Base-by-base conservation (phyloP, 2,888 invertebrate species). In the Aphelenchoides bicaudatus region DNA sequence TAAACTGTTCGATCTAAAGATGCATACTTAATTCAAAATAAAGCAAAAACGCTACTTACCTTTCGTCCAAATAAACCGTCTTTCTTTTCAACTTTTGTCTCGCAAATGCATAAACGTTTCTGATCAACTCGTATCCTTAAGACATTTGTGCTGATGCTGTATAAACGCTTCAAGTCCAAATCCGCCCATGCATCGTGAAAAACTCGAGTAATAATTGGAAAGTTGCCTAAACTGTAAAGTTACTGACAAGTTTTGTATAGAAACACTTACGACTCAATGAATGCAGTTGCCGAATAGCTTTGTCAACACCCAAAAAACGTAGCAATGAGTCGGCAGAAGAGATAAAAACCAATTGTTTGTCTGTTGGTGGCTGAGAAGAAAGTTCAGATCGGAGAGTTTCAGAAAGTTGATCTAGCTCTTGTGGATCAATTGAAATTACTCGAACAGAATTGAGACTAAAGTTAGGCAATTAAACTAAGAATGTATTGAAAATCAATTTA, bases 1-100 rank as follows among this genome's bases (percentile, higher is more conserved):
- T 39, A 31, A 29, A 60, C 30, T 55, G 29, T 51, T 60, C 60
- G 13, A 43, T n/a, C 60, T 62, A 31, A 19, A 60, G 37, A 3
- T 23, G 19, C 19, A 23, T 10, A 3, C 8, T 56, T 56, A 16
- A 56, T 19, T 4, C 3, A 56, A 54, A 19, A 56, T n/a, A 43
- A 43, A 43, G n/a, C 10, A 43, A 43, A 43, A n/a, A 34, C 10
- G 10, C 10, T 10, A 34, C 43, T 10, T 21, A 43, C 43, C 43
- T 19, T 43, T n/a, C 23, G 43, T 21, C 43, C 43, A 25, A 19
- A 43, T 10, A 25, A 10, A 8, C 43, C 43, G 43, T 43, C 43
- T n/a, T 43, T 43, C 43, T 43, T 43, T n/a, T 43, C 43, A 25
- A 21, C 23, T n/a, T 6, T 43, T 8, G 43, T 43, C 23, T 43